A percentile compares a stretch with the other conserved stretches of the same genome.
Evolutionary conservation across 1,140 invertebrate genomes (phyloP).

Genomic region (Kradibia gibbosae): DNA sequence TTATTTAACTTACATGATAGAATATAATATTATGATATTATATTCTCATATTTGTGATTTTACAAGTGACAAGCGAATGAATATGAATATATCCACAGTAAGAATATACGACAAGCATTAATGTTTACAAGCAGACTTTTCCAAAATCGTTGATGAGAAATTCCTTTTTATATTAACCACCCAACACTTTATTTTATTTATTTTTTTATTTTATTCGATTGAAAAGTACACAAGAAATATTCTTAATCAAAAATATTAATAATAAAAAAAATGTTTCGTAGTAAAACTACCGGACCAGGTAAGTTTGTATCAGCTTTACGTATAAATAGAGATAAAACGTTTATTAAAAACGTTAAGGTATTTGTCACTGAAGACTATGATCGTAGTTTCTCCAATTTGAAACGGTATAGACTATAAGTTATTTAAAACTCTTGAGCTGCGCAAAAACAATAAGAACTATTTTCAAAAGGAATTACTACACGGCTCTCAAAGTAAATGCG

Average conservation of each 20-base stretch:
- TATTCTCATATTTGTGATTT: background rate
- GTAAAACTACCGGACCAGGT: background rate
- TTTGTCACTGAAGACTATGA: background rate
- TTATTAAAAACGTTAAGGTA: slow-evolving; percentile 2
- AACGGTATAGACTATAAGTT: background rate
- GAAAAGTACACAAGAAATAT: background rate
- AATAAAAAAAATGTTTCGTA: background rate
- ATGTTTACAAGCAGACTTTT: slow-evolving; percentile 12
- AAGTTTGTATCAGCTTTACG: background rate
- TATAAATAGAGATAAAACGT: background rate
- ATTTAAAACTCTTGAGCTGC: slow-evolving; percentile 7
- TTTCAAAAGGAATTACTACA: background rate
- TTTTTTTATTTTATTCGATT: background rate
- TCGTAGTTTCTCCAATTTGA: background rate
- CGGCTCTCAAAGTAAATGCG: background rate
- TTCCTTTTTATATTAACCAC: background rate
- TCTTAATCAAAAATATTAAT: background rate
- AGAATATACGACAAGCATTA: background rate
- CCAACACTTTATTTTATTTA: background rate
- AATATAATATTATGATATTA: background rate
- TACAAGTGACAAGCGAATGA: background rate
- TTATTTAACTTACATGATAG: too few species aligned
- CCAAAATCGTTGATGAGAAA: background rate
- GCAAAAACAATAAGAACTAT: background rate
- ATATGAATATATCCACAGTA: background rate